Evolutionary conservation across 2,888 invertebrate genomes (phyloP).

Genomic region (Mesorhabditis belari): DNA sequence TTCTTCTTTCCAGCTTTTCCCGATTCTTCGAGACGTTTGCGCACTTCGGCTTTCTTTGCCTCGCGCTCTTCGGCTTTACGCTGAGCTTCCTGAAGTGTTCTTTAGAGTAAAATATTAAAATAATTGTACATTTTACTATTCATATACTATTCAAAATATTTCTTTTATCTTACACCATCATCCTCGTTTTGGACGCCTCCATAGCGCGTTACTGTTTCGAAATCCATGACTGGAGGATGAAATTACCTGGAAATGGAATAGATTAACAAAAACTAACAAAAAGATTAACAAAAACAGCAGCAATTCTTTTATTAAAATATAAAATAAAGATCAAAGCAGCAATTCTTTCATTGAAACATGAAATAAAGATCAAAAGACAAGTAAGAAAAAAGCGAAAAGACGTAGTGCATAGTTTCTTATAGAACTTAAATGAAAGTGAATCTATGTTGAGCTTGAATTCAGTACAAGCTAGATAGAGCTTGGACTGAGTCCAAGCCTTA

Average conservation of each 20-base stretch:
- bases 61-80: conserved; percentile 96
- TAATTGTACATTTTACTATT: background rate
- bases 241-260: background rate
- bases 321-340: too few relatives aligned
- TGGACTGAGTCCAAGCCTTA: too few relatives aligned
- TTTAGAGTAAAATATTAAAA: background rate
- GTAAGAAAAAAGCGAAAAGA: too few relatives aligned
- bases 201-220: conserved; percentile 32
- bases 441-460: too few relatives aligned
- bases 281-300: too few relatives aligned
- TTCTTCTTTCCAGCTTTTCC: conserved; percentile 70
- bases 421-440: too few relatives aligned
- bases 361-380: too few relatives aligned
- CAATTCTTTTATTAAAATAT: too few relatives aligned
- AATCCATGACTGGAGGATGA: conserved; percentile 8
- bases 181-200: conserved; percentile 38
- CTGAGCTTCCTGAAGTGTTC: conserved; percentile 48
- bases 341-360: too few relatives aligned
- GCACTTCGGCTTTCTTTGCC: conserved; percentile 92
- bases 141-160: background rate
- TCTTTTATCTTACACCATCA: conserved; percentile 12
- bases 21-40: conserved; percentile 96
- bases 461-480: too few relatives aligned
- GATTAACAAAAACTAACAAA: background rate
- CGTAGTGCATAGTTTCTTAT: too few relatives aligned